Evolutionary conservation across 2,113 vertebrate species (phyloP).

Genomic region (Pollachius pollachius): DNA sequence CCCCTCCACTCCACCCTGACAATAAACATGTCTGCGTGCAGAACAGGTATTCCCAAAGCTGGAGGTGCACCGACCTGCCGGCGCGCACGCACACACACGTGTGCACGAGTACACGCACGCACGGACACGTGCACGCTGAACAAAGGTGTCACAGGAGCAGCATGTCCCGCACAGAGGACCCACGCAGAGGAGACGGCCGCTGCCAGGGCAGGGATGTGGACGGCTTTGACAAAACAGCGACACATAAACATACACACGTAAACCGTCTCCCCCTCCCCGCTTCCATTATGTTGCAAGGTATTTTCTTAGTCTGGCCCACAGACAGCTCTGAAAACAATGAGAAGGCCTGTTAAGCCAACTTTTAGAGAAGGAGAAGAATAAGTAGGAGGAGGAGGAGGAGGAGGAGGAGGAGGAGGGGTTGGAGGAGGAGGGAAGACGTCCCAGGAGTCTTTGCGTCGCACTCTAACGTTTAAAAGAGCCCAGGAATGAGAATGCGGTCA

Average conservation of each 20-base stretch:
- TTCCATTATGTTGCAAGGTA: constrained; percentile 62
- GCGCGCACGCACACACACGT: constrained; percentile 15
- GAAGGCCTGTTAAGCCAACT: constrained; percentile 64
- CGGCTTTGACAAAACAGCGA: constrained; percentile 17
- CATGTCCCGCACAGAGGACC: too few relatives aligned
- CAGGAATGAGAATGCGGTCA: constrained; percentile 59
- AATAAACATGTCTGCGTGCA: constrained; percentile 34
- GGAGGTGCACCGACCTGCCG: constrained; percentile 62
- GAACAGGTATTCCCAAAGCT: constrained; percentile 70
- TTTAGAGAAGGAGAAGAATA: constrained; percentile 44
- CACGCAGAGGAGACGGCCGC: constrained; percentile 20
- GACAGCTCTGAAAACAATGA: constrained; percentile 69
- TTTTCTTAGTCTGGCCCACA: constrained; percentile 61
- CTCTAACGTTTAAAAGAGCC: too few relatives aligned
- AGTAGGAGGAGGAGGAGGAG: too few relatives aligned
- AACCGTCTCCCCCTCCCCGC: constrained; percentile 32
- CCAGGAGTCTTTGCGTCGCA: constrained; percentile 63
- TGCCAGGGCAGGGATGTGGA: constrained; percentile 38
- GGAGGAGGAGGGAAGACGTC: constrained; percentile 53
- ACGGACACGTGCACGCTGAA: too few relatives aligned
- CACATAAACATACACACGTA: constrained; percentile 29
- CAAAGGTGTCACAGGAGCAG: too few relatives aligned
- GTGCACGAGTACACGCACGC: constrained; percentile 19
- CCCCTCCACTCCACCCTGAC: too few relatives aligned
- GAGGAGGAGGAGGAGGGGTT: too few relatives aligned